These are phyloP conservation scores for Passer montanus DNA, from an alignment of 2,113 vertebrate species.

Conservation along the genomic window DNA sequence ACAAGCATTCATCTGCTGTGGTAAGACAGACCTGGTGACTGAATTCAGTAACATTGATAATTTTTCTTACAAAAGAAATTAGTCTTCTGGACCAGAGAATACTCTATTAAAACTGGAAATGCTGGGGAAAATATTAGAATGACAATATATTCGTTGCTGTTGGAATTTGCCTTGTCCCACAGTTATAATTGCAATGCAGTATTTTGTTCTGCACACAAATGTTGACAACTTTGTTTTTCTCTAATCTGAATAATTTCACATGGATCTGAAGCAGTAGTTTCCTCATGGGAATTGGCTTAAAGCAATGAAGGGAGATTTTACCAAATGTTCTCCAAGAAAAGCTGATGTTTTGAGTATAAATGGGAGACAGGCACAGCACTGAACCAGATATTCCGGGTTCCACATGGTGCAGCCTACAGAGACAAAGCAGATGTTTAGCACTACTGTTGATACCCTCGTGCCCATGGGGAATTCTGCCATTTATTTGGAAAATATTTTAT, in stretches of 20 bases:
- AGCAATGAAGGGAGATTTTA: conserved; percentile 8
- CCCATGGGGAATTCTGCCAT: background rate
- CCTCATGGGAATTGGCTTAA: background rate
- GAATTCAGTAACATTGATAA: background rate
- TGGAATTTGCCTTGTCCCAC: background rate
- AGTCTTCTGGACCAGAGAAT: background rate
- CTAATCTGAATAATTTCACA: background rate
- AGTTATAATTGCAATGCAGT: background rate
- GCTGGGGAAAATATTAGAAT: background rate
- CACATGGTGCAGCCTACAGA: background rate
- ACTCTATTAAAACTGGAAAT: background rate
- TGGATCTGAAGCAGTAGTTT: background rate
- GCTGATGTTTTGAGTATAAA: background rate
- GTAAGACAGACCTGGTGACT: background rate
- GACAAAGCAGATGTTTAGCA: conserved; percentile 33
- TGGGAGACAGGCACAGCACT: background rate
- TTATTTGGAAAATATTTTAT: conserved; percentile 13
- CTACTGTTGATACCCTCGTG: background rate
- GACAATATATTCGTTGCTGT: background rate
- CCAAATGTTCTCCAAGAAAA: conserved; percentile 26
- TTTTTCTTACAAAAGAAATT: background rate
- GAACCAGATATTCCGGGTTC: background rate
- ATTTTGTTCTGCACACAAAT: background rate
- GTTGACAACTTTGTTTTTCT: background rate
- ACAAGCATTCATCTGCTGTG: background rate